Conservation (phyloP, 2,888 invertebrate species). For the Ormyrus thymus region DNA sequence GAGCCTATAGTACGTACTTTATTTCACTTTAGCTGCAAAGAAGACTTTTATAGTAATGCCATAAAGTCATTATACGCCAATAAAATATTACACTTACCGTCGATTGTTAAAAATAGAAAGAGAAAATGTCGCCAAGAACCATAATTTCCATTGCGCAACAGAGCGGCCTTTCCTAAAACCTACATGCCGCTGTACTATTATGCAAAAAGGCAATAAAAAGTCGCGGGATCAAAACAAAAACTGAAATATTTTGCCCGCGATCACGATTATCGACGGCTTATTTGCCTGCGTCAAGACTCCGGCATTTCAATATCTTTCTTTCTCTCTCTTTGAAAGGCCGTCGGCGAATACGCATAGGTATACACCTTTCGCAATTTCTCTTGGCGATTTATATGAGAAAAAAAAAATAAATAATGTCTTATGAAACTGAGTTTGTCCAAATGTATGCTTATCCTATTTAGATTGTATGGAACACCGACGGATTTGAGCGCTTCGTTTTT, state of each 20-base stretch:
- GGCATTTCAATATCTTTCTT: slow-evolving; percentile 30
- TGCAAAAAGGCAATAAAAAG: slow-evolving; percentile 53
- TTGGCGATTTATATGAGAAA: slow-evolving; percentile 5
- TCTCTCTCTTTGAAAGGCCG: not conserved
- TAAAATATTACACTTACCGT: no score
- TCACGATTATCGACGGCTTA: slow-evolving; percentile 43
- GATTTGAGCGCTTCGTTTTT: no score
- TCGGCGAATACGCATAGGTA: not conserved
- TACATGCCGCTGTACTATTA: not conserved
- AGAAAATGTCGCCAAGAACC: slow-evolving; percentile 27
- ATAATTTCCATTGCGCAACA: not conserved
- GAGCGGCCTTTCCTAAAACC: slow-evolving; percentile 15
- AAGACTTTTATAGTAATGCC: no score
- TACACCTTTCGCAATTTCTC: slow-evolving; percentile 39
- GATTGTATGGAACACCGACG: not conserved
- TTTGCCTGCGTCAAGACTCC: slow-evolving; percentile 24
- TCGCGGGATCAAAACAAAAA: slow-evolving; percentile 44
- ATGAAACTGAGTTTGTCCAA: slow-evolving; percentile 25
- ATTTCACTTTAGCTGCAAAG: no score
- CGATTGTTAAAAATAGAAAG: not conserved
- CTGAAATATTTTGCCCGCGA: slow-evolving; percentile 39
- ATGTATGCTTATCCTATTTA: slow-evolving; percentile 29
- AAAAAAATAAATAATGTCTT: slow-evolving; percentile 7
- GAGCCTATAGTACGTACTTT: no score
- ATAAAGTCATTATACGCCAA: no score